Conservation (phyloP, 2,113 vertebrate genomes). For the Enhydra lutris region DNA sequence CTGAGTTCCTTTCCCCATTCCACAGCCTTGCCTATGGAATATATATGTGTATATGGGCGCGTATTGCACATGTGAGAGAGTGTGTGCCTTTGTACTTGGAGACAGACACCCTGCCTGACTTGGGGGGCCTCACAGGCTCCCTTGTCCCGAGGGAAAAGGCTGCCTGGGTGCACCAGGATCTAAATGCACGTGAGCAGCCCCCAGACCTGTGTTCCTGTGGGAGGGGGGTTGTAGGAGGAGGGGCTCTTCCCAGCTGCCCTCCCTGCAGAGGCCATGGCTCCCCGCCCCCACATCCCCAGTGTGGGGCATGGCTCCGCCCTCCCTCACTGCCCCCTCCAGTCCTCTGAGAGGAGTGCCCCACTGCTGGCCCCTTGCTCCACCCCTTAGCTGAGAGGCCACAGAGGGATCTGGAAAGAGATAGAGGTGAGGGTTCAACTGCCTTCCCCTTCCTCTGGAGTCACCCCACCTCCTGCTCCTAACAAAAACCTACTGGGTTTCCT, state of each 20-base stretch:
- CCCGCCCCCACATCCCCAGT: rapidly evolving
- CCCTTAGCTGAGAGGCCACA: neutral
- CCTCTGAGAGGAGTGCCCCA: neutral
- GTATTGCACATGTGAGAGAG: no score
- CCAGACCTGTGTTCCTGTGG: neutral
- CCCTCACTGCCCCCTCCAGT: neutral
- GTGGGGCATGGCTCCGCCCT: neutral
- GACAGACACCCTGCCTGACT: neutral
- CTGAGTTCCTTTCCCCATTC: neutral
- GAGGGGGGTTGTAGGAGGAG: neutral
- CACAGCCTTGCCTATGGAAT: neutral
- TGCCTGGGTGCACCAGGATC: neutral
- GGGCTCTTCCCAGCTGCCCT: no score
- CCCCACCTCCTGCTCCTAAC: neutral
- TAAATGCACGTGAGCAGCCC: neutral
- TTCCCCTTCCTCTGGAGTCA: neutral
- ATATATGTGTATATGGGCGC: rapidly evolving
- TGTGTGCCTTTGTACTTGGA: neutral
- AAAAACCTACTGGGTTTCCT: neutral
- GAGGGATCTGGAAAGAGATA: neutral
- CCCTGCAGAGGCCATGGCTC: no score
- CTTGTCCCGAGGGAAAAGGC: neutral
- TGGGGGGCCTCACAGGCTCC: neutral
- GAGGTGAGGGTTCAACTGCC: neutral
- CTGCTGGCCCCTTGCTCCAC: neutral